Base-by-base conservation (phyloP, 2,888 invertebrate species). In the Vanessa cardui region DNA sequence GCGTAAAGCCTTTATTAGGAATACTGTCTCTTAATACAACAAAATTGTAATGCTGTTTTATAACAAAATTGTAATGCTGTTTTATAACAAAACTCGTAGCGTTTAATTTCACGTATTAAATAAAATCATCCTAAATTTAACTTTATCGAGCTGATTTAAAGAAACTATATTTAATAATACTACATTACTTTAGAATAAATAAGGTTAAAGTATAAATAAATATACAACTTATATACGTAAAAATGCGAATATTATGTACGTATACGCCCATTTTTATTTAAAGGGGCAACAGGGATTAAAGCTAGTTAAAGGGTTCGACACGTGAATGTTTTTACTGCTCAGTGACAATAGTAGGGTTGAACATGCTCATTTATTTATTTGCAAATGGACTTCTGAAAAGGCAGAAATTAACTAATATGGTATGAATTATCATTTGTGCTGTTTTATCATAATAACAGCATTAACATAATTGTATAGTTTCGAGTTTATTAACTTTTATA, bases 181-280 rank as follows among this genome's bases (percentile, higher is more conserved):
- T 3, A 39, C 8, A 39, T 39, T 39, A 39, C 39, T 39, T 39
- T 39, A 12, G 0, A 39, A 39, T 12, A 39, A 12, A 39, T 39
- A 12, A 39, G n/a, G 12, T 39, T 1, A 26, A 26, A 26, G 12
- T 12, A 39, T 39, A 12, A 39, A 39, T 39, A 39, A 1, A 39
- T 39, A n/a, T 47, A 7, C 16, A 2, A 47, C 16, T 47, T 18
- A 47, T 18, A 26, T 16, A 2, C 26, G 26, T 6, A 26, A 26
- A 12, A 39, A 39, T 39, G 12, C 39, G 16, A 26, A 20, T 49
- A 49, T 26, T 52, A 52, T 26, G 52, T 52, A 52, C 26, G 52
- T 15, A 52, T 52, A 52, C 52, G 52, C 52, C 52, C 52, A 26
- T 54, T 54, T 54, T 15, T 54, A 54, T 54, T 31, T 31, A 54